These are phyloP conservation scores for Syngnathus typhle DNA, from an alignment of 2,113 vertebrate species.

Conservation along the genomic window DNA sequence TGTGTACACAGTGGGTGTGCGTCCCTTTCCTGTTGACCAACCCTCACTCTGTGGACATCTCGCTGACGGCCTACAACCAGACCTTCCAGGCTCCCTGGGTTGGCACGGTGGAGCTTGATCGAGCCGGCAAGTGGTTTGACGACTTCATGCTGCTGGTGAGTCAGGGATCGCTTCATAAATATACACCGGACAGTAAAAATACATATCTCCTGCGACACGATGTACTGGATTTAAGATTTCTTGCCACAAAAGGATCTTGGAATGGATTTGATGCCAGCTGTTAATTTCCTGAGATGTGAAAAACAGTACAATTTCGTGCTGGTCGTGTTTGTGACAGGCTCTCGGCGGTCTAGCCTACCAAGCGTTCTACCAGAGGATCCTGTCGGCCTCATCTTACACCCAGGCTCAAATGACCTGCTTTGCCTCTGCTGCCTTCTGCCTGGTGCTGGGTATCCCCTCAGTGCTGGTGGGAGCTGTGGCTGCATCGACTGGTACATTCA, in stretches of 20 bases:
- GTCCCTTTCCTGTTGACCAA: conserved; percentile 67
- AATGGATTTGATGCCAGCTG: background rate
- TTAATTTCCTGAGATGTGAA: conserved; percentile 4
- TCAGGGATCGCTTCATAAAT: background rate
- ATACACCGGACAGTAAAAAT: background rate
- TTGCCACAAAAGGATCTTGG: background rate
- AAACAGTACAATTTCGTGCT: background rate
- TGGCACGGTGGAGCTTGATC: conserved; percentile 52
- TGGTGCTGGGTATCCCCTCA: conserved; percentile 72
- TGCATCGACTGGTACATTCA: conserved; percentile 72
- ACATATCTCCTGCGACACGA: background rate
- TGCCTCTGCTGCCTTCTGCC: conserved; percentile 65
- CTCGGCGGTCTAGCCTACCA: conserved; percentile 78
- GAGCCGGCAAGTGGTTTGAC: conserved; percentile 66
- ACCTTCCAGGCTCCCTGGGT: conserved; percentile 67
- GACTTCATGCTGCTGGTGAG: conserved; percentile 70
- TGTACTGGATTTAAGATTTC: conserved; percentile 1
- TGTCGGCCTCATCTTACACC: conserved; percentile 67
- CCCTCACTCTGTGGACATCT: conserved; percentile 62
- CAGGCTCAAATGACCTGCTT: conserved; percentile 74
- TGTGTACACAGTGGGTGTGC: conserved; percentile 60
- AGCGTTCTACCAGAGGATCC: conserved; percentile 79
- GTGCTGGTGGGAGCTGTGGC: conserved; percentile 75
- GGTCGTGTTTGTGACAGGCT: conserved; percentile 56
- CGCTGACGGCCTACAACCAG: conserved; percentile 59